Evolutionary conservation across 2,797 vertebrate genomes (phyloP).

Genomic region (Picus viridis): DNA sequence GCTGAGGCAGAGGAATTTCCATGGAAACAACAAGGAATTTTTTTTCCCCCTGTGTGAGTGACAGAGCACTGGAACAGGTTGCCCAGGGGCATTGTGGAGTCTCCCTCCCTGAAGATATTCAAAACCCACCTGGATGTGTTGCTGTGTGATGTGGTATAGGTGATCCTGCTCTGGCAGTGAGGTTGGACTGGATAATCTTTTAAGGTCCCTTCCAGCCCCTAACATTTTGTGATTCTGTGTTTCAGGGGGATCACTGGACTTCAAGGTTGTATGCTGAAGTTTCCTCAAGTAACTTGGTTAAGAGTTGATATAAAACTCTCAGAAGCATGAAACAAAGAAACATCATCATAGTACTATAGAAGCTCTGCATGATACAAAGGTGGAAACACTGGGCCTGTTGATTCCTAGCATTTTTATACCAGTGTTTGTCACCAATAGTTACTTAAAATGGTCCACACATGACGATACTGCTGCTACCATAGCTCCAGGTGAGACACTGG

Average conservation of each 20-base stretch:
- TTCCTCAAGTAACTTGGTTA: neutral
- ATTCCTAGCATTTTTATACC: slow-evolving; percentile 20
- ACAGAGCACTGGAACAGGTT: too few species aligned
- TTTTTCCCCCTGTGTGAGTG: too few species aligned
- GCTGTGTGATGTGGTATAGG: too few species aligned
- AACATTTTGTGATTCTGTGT: too few species aligned
- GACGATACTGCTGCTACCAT: neutral
- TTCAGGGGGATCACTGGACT: neutral
- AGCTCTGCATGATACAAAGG: neutral
- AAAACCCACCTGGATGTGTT: too few species aligned
- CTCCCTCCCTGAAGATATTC: too few species aligned
- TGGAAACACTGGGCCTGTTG: neutral
- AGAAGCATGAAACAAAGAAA: neutral
- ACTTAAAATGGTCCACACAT: slow-evolving; percentile 19
- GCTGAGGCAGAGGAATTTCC: too few species aligned
- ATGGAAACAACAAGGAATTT: too few species aligned
- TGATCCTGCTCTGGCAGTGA: too few species aligned
- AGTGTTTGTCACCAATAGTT: slow-evolving; percentile 14
- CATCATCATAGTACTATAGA: rapidly evolving
- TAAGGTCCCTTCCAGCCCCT: too few species aligned
- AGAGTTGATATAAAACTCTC: neutral
- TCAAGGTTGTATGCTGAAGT: neutral
- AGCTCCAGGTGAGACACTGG: neutral
- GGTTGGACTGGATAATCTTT: too few species aligned
- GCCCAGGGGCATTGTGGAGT: too few species aligned